Evolutionary conservation across 2,888 invertebrate genomes (phyloP), one percentile per base, ranked within the genome.

Genomic region (Cantharis rufa): DNA sequence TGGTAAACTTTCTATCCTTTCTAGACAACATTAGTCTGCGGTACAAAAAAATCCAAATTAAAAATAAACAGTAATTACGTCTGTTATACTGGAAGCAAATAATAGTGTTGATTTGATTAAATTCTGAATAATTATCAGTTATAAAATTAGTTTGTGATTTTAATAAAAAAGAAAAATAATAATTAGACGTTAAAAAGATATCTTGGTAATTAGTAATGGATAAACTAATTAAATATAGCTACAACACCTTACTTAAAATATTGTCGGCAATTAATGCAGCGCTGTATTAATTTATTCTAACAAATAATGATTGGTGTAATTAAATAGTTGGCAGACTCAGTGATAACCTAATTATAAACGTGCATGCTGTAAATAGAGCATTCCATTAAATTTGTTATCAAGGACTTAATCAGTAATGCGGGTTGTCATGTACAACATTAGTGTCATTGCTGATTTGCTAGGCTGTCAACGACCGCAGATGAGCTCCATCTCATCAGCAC

Each of bases 301-400:
- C 70, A 73, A 78, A 74, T 74, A 68, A 69, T 78, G 79, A 85
- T 84, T 84, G 81, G 83, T 61, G 80, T 86, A 87, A 87, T 86
- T 86, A 85, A 85, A 84, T 86, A 86, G 86, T 86, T 87, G 84
- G 85, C 86, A 83, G 83, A 82, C 83, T 85, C 82, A 81, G 82
- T 83, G 84, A 84, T 86, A 86, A 85, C 84, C 85, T 86, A 86
- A 86, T 87, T 87, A 86, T 84, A 81, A 84, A 83, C 83, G 85
- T 84, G 82, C 85, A 85, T 83, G 85, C 85, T 85, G 86, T 85
- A 85, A 86, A 85, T 85, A 84, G 85, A 86, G 83, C 85, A 85
- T 86, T 84, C 86, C 86, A 86, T 87, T 87, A 87, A 87, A 86
- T 86, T 86, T 85, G 86, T 87, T 87, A 87, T 87, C 87, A 85